Percentiles rank a stretch among this genome's conserved stretches.
Evolutionary conservation across 2,113 vertebrate species (phyloP).

Genomic region (Pao palembangensis): DNA sequence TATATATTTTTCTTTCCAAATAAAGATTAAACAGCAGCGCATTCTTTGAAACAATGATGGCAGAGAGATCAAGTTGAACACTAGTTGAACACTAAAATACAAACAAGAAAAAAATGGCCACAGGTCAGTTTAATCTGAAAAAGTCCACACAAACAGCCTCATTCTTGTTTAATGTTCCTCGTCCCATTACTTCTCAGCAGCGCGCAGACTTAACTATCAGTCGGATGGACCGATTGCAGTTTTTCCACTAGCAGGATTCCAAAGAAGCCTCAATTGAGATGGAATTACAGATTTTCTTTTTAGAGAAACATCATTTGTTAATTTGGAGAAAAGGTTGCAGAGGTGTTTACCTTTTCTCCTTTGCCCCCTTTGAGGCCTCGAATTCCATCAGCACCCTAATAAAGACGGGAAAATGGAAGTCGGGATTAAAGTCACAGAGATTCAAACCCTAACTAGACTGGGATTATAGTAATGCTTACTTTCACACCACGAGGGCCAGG

Average conservation of each 20-base stretch:
- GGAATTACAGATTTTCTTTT: constrained; percentile 31
- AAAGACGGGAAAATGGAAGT: constrained; percentile 22
- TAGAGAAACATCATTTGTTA: constrained; percentile 35
- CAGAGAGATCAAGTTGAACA: too few species aligned
- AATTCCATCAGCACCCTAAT: constrained; percentile 92
- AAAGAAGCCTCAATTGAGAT: constrained; percentile 25
- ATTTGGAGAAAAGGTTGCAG: neutral
- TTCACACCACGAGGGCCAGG: constrained; percentile 96
- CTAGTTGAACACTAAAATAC: neutral
- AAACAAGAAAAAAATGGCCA: constrained; percentile 36
- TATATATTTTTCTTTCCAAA: too few species aligned
- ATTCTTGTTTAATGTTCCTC: constrained; percentile 47
- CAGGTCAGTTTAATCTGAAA: constrained; percentile 17
- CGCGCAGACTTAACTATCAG: constrained; percentile 34
- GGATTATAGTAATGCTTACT: constrained; percentile 68
- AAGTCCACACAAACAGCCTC: constrained; percentile 27
- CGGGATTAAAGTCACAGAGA: neutral
- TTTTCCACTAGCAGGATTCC: constrained; percentile 39
- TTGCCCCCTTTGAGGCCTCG: constrained; percentile 93
- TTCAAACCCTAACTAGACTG: neutral
- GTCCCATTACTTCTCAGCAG: constrained; percentile 50
- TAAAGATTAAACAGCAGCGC: too few species aligned
- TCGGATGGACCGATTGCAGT: constrained; percentile 29
- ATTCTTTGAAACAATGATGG: too few species aligned
- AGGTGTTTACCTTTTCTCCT: constrained; percentile 91